A percentile compares a stretch with the other conserved stretches of the same genome.
Evolutionary conservation across 2,888 invertebrate species (phyloP).

Genomic region (Heliconius cydno): DNA sequence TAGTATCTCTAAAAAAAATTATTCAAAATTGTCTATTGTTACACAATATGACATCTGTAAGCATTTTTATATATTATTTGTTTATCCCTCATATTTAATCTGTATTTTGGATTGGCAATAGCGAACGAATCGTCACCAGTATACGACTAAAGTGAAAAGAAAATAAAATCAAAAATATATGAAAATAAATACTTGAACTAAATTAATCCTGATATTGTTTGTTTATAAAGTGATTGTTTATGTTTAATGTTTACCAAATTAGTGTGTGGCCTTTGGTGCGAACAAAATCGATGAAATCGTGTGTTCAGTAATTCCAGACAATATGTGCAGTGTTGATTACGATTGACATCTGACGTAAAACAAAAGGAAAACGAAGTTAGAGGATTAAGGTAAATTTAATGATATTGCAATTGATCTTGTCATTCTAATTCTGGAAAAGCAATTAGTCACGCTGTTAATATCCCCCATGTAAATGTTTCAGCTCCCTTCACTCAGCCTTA

Average conservation of each 20-base stretch:
- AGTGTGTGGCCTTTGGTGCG: constrained; percentile 59
- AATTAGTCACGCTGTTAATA: constrained; percentile 33
- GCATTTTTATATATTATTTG: not conserved
- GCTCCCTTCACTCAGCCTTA: constrained; percentile 65
- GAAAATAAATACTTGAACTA: constrained; percentile 41
- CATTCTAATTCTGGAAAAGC: constrained; percentile 31
- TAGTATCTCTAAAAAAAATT: not conserved
- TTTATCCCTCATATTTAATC: constrained; percentile 16
- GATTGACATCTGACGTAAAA: constrained; percentile 76
- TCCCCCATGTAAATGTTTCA: constrained; percentile 41
- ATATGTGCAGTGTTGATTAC: constrained; percentile 80
- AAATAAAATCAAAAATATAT: constrained; percentile 56
- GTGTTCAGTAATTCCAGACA: constrained; percentile 64
- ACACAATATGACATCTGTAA: constrained; percentile 5
- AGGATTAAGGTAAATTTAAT: constrained; percentile 62
- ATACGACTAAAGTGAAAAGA: constrained; percentile 48
- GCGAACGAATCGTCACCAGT: constrained; percentile 49
- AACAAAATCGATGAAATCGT: constrained; percentile 65
- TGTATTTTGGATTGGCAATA: constrained; percentile 38
- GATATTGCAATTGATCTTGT: constrained; percentile 36
- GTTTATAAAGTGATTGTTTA: constrained; percentile 55
- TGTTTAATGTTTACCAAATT: constrained; percentile 51
- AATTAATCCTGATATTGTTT: constrained; percentile 56
- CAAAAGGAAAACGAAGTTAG: constrained; percentile 72
- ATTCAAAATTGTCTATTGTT: not conserved